Conservation (phyloP, 2,797 vertebrate species). For the Pangasius larnaudii region DNA sequence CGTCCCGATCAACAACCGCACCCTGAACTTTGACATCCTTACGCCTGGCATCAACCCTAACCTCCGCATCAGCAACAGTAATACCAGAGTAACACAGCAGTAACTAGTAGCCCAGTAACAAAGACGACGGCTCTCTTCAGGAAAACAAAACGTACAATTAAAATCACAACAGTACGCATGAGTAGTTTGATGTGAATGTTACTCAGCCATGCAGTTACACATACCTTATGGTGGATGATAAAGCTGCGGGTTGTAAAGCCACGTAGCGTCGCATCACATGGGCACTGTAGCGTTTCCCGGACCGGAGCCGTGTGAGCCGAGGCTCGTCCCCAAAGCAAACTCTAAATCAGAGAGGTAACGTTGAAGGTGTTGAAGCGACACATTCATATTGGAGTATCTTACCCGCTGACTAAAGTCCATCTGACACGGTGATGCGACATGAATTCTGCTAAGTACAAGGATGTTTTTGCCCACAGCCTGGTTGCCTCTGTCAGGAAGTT, state of each 20-base stretch:
- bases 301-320: not conserved
- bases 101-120: too few relatives aligned
- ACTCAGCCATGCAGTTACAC: not conserved
- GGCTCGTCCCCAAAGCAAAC: not conserved
- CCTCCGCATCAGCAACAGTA: too few relatives aligned
- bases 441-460: too few relatives aligned
- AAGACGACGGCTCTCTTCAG: too few relatives aligned
- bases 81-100: too few relatives aligned
- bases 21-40: too few relatives aligned
- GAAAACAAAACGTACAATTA: not conserved
- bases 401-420: too few relatives aligned
- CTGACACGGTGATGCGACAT: too few relatives aligned
- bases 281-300: not conserved
- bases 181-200: not conserved
- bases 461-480: not conserved
- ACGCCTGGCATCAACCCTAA: too few relatives aligned
- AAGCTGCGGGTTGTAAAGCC: not conserved
- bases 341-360: not conserved
- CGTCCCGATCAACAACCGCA: too few relatives aligned
- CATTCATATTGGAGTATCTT: too few relatives aligned
- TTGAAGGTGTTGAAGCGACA: too few relatives aligned
- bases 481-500: not conserved
- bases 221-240: not conserved
- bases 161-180: not conserved
- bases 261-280: not conserved